Conservation (phyloP, 2,113 vertebrate species). For the Pygoscelis adeliae region DNA sequence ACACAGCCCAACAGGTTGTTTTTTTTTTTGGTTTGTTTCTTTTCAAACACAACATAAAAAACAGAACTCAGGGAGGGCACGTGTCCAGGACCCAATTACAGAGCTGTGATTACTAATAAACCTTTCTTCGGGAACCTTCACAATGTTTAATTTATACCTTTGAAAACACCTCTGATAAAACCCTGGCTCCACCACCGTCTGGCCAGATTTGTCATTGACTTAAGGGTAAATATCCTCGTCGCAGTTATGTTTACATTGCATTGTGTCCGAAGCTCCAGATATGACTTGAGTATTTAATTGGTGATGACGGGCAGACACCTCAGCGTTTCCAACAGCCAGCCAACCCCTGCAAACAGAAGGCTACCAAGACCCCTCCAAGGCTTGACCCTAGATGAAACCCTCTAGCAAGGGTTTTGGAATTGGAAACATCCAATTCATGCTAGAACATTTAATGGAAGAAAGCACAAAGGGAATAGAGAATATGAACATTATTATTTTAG, state of each 20-base stretch:
- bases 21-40: background rate
- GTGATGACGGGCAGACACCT: background rate
- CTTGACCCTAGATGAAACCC: no score
- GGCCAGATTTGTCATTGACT: background rate
- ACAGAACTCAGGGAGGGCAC: rapidly evolving
- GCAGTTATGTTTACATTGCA: background rate
- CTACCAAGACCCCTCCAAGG: background rate
- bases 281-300: background rate
- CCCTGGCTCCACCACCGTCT: background rate
- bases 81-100: background rate
- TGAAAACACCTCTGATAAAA: background rate
- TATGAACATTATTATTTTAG: rapidly evolving
- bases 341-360: background rate
- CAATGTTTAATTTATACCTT: background rate
- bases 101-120: background rate
- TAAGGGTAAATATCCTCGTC: background rate
- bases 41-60: background rate
- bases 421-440: rapidly evolving
- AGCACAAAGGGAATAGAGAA: background rate
- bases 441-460: background rate
- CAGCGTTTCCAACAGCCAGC: background rate
- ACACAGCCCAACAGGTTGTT: background rate
- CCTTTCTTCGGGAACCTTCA: background rate
- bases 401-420: no score
- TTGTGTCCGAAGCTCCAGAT: background rate